Evolutionary conservation across 2,797 vertebrate genomes (phyloP).

Genomic region (Coracias cyanogaster): DNA sequence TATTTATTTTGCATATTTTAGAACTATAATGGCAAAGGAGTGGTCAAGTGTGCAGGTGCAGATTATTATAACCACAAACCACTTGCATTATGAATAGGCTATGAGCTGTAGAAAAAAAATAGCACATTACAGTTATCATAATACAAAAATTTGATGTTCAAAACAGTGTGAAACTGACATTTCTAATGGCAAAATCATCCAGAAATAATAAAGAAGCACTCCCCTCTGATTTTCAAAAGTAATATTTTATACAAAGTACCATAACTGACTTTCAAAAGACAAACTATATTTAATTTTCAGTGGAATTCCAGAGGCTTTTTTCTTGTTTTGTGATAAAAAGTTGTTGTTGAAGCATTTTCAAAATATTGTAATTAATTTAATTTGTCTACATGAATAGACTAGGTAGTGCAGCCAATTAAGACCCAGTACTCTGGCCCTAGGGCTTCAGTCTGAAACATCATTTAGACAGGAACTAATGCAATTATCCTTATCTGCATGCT

Average conservation of each 20-base stretch:
- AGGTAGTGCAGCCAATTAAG: constrained; percentile 30
- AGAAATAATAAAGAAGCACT: background rate
- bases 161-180: constrained; percentile 7
- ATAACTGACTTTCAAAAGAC: background rate
- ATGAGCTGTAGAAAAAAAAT: constrained; percentile 22
- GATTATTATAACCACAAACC: constrained; percentile 13
- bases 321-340: constrained; percentile 23
- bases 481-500: constrained; percentile 69
- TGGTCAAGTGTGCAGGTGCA: constrained; percentile 40
- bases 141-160: constrained; percentile 29
- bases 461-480: constrained; percentile 71
- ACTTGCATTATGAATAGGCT: background rate
- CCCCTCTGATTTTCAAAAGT: background rate
- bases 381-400: constrained; percentile 55
- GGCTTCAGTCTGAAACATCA: constrained; percentile 43
- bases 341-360: constrained; percentile 38
- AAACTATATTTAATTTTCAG: background rate
- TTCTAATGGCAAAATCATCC: background rate
- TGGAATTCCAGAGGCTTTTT: constrained; percentile 1
- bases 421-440: constrained; percentile 24
- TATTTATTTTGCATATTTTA: background rate
- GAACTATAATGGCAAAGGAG: background rate
- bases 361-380: constrained; percentile 71
- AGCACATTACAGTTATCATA: background rate
- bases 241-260: background rate